A percentile compares a stretch with the other conserved stretches of the same genome.
Conservation (phyloP, 2,888 invertebrate genomes). For the Drosophila trichaetosa region DNA sequence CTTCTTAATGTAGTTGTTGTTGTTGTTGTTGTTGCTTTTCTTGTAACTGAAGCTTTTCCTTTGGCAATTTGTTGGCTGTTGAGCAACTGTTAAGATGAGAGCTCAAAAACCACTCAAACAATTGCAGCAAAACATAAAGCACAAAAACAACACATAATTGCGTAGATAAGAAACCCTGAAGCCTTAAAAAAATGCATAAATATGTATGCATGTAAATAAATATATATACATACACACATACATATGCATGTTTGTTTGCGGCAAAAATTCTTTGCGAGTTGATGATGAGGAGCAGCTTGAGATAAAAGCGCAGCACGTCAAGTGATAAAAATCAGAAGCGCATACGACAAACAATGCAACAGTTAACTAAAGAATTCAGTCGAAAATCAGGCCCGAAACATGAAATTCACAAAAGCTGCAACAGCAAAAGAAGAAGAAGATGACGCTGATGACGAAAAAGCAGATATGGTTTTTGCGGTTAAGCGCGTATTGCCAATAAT, state of each 20-base stretch:
- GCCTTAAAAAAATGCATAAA: conserved; percentile 2
- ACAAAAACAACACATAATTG: neutral
- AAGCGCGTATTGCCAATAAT: conserved; percentile 52
- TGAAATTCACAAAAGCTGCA: conserved; percentile 3
- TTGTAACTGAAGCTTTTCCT: conserved; percentile 46
- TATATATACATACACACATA: neutral
- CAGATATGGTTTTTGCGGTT: conserved; percentile 17
- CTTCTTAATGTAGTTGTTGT: conserved; percentile 19
- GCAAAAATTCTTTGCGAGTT: conserved; percentile 26
- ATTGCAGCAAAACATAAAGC: conserved; percentile 12
- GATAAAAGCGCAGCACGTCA: conserved; percentile 57
- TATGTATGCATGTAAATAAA: conserved; percentile 1
- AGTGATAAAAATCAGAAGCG: conserved; percentile 69
- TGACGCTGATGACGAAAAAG: conserved; percentile 3
- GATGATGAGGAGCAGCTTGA: conserved; percentile 41
- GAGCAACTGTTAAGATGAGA: conserved; percentile 45
- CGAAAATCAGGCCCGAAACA: conserved; percentile 23
- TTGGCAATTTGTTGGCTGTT: conserved; percentile 31
- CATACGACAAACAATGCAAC: conserved; percentile 49
- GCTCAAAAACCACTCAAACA: conserved; percentile 20
- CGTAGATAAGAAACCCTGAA: conserved; percentile 17
- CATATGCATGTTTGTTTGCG: conserved; percentile 1
- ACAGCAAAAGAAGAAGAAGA: neutral
- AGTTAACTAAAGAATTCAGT: conserved; percentile 44
- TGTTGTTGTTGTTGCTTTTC: conserved; percentile 27